Evolutionary conservation across 92 coral and sea anemone species (phyloP), one percentile per base, ranked within the genome.

Genomic region (Umimayanthus chanpuru): DNA sequence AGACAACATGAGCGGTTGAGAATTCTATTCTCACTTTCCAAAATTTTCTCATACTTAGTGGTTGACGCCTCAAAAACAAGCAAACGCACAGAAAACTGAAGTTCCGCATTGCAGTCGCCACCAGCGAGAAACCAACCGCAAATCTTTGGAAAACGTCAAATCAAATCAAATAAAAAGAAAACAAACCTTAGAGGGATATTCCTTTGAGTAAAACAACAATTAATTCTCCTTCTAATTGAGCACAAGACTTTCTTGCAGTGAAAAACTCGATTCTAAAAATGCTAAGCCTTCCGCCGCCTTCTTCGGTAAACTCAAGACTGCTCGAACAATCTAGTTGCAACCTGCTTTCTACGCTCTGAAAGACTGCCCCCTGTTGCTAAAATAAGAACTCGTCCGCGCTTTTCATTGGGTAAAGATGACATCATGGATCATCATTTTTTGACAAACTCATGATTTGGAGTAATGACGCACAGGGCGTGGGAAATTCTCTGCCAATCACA

Each of bases 41-140:
- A 15, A 25, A 12, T 11, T 26, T 47, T 41, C 30, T 41, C 30
- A 21, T n/a, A 12, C 61, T 76, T 2, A 3, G 49, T 4, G 40
- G 40, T 44, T 43, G 66, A 44, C 36, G 21, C 65, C 82, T 25
- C 56, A 78, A 76, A 78, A 47, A 49, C 61, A 25, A 78, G n/a
- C 75, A 70, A 70, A 29, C 23, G 40, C 78, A 75, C 15, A 80
- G 67, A 38, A 80, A 55, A 80, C 26, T 16, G 5, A 55, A 80
- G 84, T 80, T 80, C 84, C 84, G 84, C 84, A 80, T 56, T 80
- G 67, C 84, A 80, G 2, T 72, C 16, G 6, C 81, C 44, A n/a
- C 41, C 8, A 10, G 40, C 64, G n/a, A 28, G n/a, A 29, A 16
- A 58, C 9, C 40, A 21, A 30, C 18, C 11, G 12, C 7, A 18